Evolutionary conservation across 2,888 invertebrate species (phyloP), one percentile per base, ranked within the genome.

Genomic region (Melinaea marsaeus): DNA sequence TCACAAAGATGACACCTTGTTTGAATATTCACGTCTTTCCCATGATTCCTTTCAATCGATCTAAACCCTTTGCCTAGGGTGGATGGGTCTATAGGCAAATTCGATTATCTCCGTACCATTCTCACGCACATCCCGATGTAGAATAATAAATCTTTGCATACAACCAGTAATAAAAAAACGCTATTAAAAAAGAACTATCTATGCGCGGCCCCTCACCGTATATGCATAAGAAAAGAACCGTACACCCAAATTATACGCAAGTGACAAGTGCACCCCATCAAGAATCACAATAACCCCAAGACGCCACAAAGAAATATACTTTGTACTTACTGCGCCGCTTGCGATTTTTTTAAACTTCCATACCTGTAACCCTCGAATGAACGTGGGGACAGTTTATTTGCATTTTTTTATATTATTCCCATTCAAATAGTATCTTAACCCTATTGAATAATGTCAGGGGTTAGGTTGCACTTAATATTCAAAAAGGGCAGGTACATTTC

Each of bases 391-490:
- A 90, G 87, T 89, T 85, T 90, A 91, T 91, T 91, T 90, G 90
- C 91, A 89, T 90, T 90, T 90, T 79, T 82, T 84, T 83, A 72
- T 85, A 86, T 88, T 86, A 87, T 89, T 85, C 79, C 86, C 80
- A 86, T 90, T 83, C 86, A 89, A 89, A 90, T 84, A 83, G 90
- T 90, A 90, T 90, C 90, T 90, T 86, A 91, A 89, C 89, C 89
- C 90, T 79, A 88, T 90, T 88, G 83, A 88, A 77, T 86, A 89
- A 91, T 89, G 90, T 88, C 86, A 90, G 91, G 91, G 91, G 91
- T 91, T 90, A 91, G 85, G 90, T 91, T 91, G 87, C 90, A 91
- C 90, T 91, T 90, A 91, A 90, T 90, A 91, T 91, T 90, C 90
- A 87, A 85, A 85, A 86, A 91, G 90, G 91, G 91, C 91, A 91